Conservation (phyloP, 2,888 invertebrate genomes). For the Drosophila pseudotalamancana region DNA sequence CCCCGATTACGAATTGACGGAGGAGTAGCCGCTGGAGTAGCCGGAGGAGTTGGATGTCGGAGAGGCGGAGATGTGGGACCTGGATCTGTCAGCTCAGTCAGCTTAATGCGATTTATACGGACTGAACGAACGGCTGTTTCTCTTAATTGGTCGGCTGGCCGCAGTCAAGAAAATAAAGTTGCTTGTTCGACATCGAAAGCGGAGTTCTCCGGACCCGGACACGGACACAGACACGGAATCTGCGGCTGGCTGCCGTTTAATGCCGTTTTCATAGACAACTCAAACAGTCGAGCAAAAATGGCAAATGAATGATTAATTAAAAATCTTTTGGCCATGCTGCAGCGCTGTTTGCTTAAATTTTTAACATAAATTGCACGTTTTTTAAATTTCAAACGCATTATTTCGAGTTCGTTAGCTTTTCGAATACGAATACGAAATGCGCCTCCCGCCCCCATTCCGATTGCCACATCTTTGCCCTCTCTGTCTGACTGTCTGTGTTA, state of each 20-base stretch:
- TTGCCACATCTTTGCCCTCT: not conserved
- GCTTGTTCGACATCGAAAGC: slow-evolving; percentile 55
- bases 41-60: not conserved
- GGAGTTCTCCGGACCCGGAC: slow-evolving; percentile 6
- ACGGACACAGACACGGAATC: not conserved
- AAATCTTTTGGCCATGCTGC: slow-evolving; percentile 33
- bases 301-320: slow-evolving; percentile 72
- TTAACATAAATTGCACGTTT: slow-evolving; percentile 76
- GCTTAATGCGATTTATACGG: slow-evolving; percentile 79
- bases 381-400: slow-evolving; percentile 83
- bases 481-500: slow-evolving; percentile 37
- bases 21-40: not conserved
- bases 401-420: slow-evolving; percentile 83
- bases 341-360: slow-evolving; percentile 67
- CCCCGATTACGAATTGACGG: too few relatives aligned
- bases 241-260: slow-evolving; percentile 53
- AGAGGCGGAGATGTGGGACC: not conserved
- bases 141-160: slow-evolving; percentile 76
- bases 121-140: slow-evolving; percentile 62
- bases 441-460: not conserved
- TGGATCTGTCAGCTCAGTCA: slow-evolving; percentile 49
- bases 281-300: slow-evolving; percentile 52
- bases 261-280: slow-evolving; percentile 82
- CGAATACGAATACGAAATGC: slow-evolving; percentile 79
- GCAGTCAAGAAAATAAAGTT: slow-evolving; percentile 75